Conservation (phyloP, 1,140 invertebrate genomes). For the Sarcophaga bullata region DNA sequence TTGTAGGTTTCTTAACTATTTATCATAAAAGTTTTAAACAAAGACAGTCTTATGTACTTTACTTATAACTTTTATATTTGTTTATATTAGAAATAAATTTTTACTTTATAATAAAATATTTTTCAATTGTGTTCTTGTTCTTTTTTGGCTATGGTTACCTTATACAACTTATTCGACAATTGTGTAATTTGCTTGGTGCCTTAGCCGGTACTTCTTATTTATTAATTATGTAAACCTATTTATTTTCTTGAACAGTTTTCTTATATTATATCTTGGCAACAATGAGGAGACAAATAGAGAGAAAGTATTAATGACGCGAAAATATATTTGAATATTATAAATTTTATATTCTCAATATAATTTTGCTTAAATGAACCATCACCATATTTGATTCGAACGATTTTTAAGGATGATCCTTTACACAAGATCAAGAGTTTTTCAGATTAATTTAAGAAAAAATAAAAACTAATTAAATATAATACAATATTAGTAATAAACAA, state of each 20-base stretch:
- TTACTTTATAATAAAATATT: background rate
- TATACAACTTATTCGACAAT: too few species aligned
- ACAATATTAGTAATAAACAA: background rate
- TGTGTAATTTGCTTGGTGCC: too few species aligned
- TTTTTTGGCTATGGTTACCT: constrained; percentile 21
- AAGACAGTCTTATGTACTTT: constrained; percentile 62
- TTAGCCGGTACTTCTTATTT: too few species aligned
- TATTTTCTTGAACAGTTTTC: background rate
- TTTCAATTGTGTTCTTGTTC: background rate
- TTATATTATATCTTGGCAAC: constrained; percentile 3
- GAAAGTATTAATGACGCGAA: background rate
- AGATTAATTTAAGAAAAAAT: too few species aligned
- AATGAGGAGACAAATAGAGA: constrained; percentile 13
- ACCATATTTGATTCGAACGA: too few species aligned
- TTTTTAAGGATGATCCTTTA: too few species aligned
- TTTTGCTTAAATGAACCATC: too few species aligned
- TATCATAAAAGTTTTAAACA: constrained; percentile 48
- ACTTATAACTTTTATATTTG: constrained; percentile 46
- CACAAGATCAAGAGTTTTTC: too few species aligned
- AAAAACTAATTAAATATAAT: background rate
- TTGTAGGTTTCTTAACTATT: too few species aligned
- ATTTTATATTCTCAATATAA: too few species aligned
- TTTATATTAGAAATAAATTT: constrained; percentile 42
- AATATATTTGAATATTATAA: too few species aligned
- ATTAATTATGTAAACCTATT: constrained; percentile 21